Conservation (phyloP, 2,797 vertebrate genomes). For the Phyllotis vaccarum region DNA sequence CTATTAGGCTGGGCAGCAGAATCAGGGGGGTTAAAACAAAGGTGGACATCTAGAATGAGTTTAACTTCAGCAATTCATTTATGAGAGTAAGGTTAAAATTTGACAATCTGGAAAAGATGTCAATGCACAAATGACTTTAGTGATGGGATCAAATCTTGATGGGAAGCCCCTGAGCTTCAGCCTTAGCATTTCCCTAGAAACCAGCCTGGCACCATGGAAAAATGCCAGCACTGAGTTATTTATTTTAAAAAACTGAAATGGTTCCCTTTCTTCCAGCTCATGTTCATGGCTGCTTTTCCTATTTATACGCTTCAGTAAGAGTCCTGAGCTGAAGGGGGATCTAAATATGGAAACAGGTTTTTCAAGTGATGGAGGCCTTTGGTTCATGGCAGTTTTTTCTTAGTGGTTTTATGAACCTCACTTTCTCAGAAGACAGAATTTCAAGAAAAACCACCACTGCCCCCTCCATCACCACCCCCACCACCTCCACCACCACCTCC, state of each 20-base stretch:
- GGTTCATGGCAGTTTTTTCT: not conserved
- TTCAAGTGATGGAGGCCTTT: not conserved
- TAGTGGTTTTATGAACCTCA: not conserved
- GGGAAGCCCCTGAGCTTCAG: not conserved
- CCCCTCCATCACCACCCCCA: no score
- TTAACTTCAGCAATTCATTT: not conserved
- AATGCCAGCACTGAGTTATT: constrained; percentile 27
- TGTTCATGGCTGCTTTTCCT: constrained; percentile 15
- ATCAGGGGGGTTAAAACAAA: not conserved
- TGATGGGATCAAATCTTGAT: constrained; percentile 6
- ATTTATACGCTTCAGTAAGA: not conserved
- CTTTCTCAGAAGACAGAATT: constrained; percentile 47
- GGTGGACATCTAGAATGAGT: not conserved
- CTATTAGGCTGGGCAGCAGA: not conserved
- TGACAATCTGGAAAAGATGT: not conserved
- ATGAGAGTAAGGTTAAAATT: constrained; percentile 12
- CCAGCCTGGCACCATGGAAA: not conserved
- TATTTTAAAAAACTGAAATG: not conserved
- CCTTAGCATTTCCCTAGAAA: not conserved
- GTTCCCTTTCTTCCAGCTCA: not conserved
- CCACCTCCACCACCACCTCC: not conserved
- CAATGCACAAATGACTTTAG: constrained; percentile 37
- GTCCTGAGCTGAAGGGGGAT: not conserved
- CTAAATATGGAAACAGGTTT: not conserved
- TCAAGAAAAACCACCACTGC: not conserved